These are phyloP conservation scores for Diadumene lineata DNA, from an alignment of 92 coral and sea anemone genomes.

Conservation along the genomic window DNA sequence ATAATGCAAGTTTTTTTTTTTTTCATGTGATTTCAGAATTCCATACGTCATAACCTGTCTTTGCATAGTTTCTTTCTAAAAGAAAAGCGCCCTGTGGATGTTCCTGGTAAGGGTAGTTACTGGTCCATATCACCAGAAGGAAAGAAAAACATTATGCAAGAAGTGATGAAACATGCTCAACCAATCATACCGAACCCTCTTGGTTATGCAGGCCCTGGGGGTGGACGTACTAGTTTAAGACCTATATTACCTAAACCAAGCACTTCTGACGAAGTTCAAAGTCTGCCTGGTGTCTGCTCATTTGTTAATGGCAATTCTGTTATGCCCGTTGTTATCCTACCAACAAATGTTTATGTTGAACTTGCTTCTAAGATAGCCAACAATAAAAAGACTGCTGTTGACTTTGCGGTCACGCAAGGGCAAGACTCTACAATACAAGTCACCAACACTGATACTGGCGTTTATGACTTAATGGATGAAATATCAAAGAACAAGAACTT, in stretches of 20 bases:
- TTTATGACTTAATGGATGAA: slow-evolving; percentile 32
- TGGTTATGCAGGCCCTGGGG: slow-evolving; percentile 19
- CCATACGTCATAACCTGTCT: slow-evolving; percentile 95
- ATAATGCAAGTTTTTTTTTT: neutral
- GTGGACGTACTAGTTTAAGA: slow-evolving; percentile 64
- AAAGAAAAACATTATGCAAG: slow-evolving; percentile 85
- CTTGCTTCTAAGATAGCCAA: slow-evolving; percentile 59
- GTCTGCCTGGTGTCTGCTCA: slow-evolving; percentile 35
- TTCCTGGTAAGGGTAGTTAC: slow-evolving; percentile 95
- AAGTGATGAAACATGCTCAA: slow-evolving; percentile 82
- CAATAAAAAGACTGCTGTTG: slow-evolving; percentile 41
- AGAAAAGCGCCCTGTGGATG: slow-evolving; percentile 78
- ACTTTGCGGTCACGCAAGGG: slow-evolving; percentile 25
- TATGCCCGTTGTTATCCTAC: slow-evolving; percentile 62
- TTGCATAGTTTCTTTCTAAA: slow-evolving; percentile 94
- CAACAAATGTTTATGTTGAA: slow-evolving; percentile 57
- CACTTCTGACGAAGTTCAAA: slow-evolving; percentile 23
- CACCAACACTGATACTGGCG: slow-evolving; percentile 1
- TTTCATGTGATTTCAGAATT: slow-evolving; percentile 68
- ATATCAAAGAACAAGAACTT: slow-evolving; percentile 23
- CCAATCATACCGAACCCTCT: slow-evolving; percentile 57
- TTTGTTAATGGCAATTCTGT: slow-evolving; percentile 33
- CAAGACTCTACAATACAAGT: slow-evolving; percentile 7
- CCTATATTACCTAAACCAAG: slow-evolving; percentile 96
- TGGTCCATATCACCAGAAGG: slow-evolving; percentile 99